Evolutionary conservation across 2,888 invertebrate genomes (phyloP).

Genomic region (Mantis religiosa): DNA sequence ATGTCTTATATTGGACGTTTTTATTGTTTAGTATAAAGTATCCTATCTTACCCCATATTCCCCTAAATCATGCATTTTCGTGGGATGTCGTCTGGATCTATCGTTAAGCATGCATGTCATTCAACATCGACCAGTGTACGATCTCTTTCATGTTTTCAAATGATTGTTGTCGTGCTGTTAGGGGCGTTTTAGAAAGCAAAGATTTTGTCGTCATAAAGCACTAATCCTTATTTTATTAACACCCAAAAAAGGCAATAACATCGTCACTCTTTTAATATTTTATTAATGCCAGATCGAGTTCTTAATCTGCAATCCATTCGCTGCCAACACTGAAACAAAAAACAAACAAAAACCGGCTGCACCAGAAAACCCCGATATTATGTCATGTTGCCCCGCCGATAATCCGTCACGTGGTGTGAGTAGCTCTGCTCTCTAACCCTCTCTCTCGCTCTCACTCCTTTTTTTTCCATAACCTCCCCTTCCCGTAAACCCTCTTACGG

Average conservation of each 20-base stretch:
- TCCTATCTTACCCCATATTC: too few species aligned
- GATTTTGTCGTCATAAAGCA: neutral
- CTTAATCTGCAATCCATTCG: neutral
- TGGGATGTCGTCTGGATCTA: too few species aligned
- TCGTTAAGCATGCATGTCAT: too few species aligned
- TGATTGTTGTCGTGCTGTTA: neutral
- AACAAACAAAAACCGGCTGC: neutral
- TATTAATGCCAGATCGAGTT: neutral
- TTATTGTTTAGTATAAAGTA: too few species aligned
- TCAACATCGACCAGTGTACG: neutral
- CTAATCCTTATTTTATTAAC: neutral
- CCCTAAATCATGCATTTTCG: too few species aligned
- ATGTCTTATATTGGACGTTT: too few species aligned
- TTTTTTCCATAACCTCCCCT: neutral
- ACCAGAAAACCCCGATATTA: neutral
- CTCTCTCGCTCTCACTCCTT: neutral
- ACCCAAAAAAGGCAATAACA: neutral
- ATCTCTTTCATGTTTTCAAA: neutral
- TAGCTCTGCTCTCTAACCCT: neutral
- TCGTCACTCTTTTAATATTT: neutral
- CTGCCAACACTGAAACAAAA: neutral
- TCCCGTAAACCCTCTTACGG: neutral
- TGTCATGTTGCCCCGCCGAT: neutral
- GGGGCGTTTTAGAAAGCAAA: neutral
- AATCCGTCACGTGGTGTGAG: neutral